phyloP scores from a whole-genome alignment of 2,888 invertebrate genomes.

The Agrypnus murinus region DNA sequence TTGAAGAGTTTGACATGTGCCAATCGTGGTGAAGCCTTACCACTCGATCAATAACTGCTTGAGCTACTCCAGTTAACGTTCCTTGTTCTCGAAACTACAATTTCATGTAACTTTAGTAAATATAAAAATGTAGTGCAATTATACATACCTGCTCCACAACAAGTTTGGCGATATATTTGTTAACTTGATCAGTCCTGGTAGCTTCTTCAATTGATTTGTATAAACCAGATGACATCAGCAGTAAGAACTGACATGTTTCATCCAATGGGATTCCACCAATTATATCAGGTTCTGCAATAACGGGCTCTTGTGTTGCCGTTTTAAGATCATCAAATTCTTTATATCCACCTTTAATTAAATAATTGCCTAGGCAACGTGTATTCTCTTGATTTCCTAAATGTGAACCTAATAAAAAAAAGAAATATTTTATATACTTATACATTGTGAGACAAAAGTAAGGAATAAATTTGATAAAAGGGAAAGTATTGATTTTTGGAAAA shows the following conservation, averaged over 20 bases:
- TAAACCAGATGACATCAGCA: conserved; percentile 90
- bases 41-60: conserved; percentile 89
- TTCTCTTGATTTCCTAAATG: conserved; percentile 86
- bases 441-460: too few relatives aligned
- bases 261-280: conserved; percentile 87
- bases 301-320: conserved; percentile 83
- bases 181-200: conserved; percentile 84
- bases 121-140: not conserved
- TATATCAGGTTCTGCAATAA: conserved; percentile 89
- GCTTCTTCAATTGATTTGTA: conserved; percentile 89
- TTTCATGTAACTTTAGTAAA: not conserved
- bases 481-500: too few relatives aligned
- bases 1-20: conserved; percentile 75
- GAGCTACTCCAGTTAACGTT: conserved; percentile 87
- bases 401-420: conserved; percentile 72
- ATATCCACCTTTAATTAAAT: conserved; percentile 89
- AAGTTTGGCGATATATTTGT: conserved; percentile 86
- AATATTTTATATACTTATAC: not conserved
- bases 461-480: too few relatives aligned
- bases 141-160: conserved; percentile 81
- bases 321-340: conserved; percentile 86
- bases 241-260: conserved; percentile 85
- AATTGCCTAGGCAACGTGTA: conserved; percentile 91
- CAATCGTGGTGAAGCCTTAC: conserved; percentile 88
- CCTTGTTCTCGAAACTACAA: conserved; percentile 84